phyloP scores from a whole-genome alignment of 2,797 vertebrate species.

The Loris lydekkerianus region DNA sequence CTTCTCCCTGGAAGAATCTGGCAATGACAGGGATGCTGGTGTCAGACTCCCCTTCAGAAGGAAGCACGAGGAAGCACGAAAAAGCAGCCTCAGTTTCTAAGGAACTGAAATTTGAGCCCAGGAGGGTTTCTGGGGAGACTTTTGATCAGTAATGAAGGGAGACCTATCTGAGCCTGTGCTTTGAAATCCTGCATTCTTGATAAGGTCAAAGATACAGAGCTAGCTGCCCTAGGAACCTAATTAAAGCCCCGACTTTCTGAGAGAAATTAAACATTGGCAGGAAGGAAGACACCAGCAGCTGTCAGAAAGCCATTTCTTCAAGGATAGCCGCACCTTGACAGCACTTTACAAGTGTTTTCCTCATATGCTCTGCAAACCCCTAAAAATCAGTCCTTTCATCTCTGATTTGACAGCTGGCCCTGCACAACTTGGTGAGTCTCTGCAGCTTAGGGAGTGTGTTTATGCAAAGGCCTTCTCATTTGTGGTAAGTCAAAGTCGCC shows the following conservation, averaged over 20 bases:
- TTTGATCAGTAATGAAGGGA: constrained; percentile 79
- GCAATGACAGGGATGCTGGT: constrained; percentile 14
- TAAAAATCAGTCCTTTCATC: constrained; percentile 74
- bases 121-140: constrained; percentile 63
- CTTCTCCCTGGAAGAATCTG: constrained; percentile 2
- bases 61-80: constrained; percentile 32
- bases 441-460: background rate
- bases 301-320: constrained; percentile 75
- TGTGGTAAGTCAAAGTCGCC: constrained; percentile 17
- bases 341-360: constrained; percentile 72
- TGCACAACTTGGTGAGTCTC: constrained; percentile 28
- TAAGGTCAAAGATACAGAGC: constrained; percentile 63
- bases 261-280: constrained; percentile 75
- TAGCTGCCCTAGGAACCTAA: constrained; percentile 70
- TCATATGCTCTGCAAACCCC: constrained; percentile 64
- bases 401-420: constrained; percentile 75
- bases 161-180: constrained; percentile 62
- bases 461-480: constrained; percentile 40
- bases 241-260: constrained; percentile 75
- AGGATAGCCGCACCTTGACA: constrained; percentile 78
- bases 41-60: constrained; percentile 44
- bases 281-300: constrained; percentile 68
- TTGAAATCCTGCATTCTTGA: constrained; percentile 72
- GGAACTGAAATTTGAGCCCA: constrained; percentile 56
- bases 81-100: constrained; percentile 50